Base-by-base conservation (phyloP, 2,797 vertebrate genomes). In the Sebastolobus altivelis region DNA sequence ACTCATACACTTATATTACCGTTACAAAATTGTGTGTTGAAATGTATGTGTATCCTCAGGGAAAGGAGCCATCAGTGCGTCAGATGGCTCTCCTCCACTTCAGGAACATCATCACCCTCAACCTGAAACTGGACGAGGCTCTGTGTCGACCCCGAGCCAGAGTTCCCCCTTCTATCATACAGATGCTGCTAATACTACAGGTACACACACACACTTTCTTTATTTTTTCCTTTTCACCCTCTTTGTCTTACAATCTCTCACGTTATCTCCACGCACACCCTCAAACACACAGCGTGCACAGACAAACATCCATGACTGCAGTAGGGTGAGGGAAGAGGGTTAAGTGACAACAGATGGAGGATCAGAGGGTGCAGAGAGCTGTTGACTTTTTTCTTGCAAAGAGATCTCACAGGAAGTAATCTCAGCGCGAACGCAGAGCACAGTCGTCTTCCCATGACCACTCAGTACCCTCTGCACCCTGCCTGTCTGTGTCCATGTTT, bases 121-220 rank as follows among this genome's bases (percentile, higher is more conserved):
- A 98, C 81, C 95, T 99, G 80, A 99, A 97, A 86, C 92, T 99
- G 87, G 98, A 99, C 31, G 98, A 99, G 14, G 97, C 98, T 1
- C 90, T 99, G 84, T 96, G 96, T 60, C 97, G 97, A 4, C 94
- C 97, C n/a, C 96, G 96, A 0, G 98, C 97, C 25, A 95, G 97
- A 6, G 96, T 99, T n/a, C 98, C 98, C 2, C 97, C 98, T 0
- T 98, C 98, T 66, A 96, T 99, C 74, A 96, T 97, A 74, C 98
- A 99, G 93, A 99, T 99, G 98, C 95, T 99, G 90, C 96, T 99
- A 74, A 96, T 99, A 81, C 95, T 99, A 6, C 98, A 99, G 97
- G 98, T 99, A 83, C 33, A 58, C 8, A 72, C 79, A 65, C 38
- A 75, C 29, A 38, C 27, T 46, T 18, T 61, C 13, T 40, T n/a